Evolutionary conservation across 2,888 invertebrate genomes (phyloP).

Genomic region (Cremastinae sp.): DNA sequence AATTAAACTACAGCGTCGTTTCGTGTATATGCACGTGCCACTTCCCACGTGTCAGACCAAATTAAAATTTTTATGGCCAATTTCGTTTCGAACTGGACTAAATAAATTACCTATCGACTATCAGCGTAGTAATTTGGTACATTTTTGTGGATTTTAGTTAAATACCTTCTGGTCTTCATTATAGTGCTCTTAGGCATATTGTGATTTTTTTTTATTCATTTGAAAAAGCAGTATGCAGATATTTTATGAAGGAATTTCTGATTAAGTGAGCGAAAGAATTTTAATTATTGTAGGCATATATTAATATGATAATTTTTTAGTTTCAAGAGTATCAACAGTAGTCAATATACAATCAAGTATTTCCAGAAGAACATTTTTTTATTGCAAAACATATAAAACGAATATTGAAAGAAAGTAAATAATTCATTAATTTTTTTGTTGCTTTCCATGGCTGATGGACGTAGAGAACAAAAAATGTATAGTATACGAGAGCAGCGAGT

Average conservation of each 20-base stretch:
- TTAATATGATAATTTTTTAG: too few species aligned
- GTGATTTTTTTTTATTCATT: too few species aligned
- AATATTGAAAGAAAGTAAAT: background rate
- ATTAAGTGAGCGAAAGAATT: too few species aligned
- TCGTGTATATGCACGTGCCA: background rate
- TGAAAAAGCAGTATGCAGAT: too few species aligned
- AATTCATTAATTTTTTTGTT: conserved; percentile 52
- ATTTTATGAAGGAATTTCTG: too few species aligned
- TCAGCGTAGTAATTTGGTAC: conserved; percentile 25
- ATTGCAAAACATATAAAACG: too few species aligned
- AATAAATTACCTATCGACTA: conserved; percentile 3
- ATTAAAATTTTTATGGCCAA: conserved; percentile 28
- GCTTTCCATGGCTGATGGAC: conserved; percentile 36
- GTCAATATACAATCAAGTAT: too few species aligned
- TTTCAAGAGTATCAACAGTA: too few species aligned
- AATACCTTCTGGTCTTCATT: too few species aligned
- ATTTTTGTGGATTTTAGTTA: conserved; percentile 4
- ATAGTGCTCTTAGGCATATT: too few species aligned
- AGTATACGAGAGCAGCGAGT: background rate
- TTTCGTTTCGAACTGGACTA: conserved; percentile 8
- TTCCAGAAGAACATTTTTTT: too few species aligned
- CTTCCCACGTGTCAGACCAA: background rate
- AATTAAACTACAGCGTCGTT: conserved; percentile 1
- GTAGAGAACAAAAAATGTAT: background rate
- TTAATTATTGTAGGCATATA: too few species aligned